Evolutionary conservation across 2,113 vertebrate species (phyloP).

Genomic region (Hirundichthys speculiger): DNA sequence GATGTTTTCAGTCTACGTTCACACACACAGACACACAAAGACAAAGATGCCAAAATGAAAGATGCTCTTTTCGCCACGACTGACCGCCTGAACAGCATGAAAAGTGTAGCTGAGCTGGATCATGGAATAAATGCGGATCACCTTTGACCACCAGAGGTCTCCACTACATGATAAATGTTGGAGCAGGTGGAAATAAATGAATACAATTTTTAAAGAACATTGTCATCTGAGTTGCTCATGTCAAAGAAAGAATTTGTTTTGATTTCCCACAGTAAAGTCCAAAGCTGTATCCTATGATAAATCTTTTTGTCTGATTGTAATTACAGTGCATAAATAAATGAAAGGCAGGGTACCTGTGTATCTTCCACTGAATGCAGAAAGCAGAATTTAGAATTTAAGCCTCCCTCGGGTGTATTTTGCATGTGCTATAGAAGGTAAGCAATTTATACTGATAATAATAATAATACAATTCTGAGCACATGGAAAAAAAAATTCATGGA

Average conservation of each 20-base stretch:
- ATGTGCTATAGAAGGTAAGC: neutral
- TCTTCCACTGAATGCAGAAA: neutral
- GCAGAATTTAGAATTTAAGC: constrained; percentile 7
- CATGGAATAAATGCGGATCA: too few relatives aligned
- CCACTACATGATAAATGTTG: constrained; percentile 5
- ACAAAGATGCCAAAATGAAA: constrained; percentile 39
- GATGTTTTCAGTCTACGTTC: constrained; percentile 9
- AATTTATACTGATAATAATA: constrained; percentile 9
- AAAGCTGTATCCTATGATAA: too few relatives aligned
- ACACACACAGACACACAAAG: neutral
- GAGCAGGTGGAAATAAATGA: constrained; percentile 18
- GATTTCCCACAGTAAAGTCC: neutral
- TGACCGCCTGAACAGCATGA: constrained; percentile 20
- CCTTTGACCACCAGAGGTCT: too few relatives aligned
- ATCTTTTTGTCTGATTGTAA: neutral
- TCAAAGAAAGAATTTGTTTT: neutral
- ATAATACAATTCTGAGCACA: constrained; percentile 22
- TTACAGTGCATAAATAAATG: constrained; percentile 8
- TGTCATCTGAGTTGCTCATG: neutral
- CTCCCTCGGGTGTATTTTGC: constrained; percentile 9
- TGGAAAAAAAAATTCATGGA: constrained; percentile 31
- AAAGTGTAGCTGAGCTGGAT: neutral
- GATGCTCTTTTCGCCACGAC: constrained; percentile 35
- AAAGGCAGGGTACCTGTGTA: neutral
- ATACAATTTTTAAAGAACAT: constrained; percentile 3